Evolutionary conservation across 1,140 invertebrate genomes (phyloP).

Genomic region (Monomorium pharaonis): DNA sequence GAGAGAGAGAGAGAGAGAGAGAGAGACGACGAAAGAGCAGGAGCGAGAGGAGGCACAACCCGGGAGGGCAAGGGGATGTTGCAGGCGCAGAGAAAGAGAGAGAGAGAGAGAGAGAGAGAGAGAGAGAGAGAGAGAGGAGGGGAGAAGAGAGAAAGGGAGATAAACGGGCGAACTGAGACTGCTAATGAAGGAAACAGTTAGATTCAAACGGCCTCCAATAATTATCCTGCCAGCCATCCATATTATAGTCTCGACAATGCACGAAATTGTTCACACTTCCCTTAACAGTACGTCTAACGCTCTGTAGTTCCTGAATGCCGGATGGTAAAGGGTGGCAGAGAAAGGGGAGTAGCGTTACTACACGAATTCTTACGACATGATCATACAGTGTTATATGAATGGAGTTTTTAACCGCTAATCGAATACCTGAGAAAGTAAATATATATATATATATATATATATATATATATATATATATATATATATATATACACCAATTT

Average conservation of each 20-base stretch:
- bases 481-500: background rate
- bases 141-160: constrained; percentile 62
- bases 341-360: constrained; percentile 25
- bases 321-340: constrained; percentile 56
- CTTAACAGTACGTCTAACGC: constrained; percentile 82
- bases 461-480: background rate
- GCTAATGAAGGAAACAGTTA: constrained; percentile 86
- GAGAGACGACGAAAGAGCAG: constrained; percentile 47
- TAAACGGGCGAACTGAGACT: constrained; percentile 83
- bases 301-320: constrained; percentile 74
- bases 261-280: constrained; percentile 86
- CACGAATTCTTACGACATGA: constrained; percentile 41
- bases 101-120: constrained; percentile 32
- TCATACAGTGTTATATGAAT: background rate
- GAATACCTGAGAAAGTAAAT: background rate
- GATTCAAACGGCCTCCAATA: constrained; percentile 86
- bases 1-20: constrained; percentile 69
- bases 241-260: constrained; percentile 83
- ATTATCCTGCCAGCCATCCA: constrained; percentile 83
- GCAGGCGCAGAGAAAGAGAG: constrained; percentile 61
- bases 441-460: background rate
- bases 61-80: constrained; percentile 35
- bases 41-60: constrained; percentile 4
- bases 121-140: no score
- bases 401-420: background rate